These are phyloP conservation scores for Vicugna pacos DNA, from an alignment of 2,113 vertebrate species.

Conservation along the genomic window DNA sequence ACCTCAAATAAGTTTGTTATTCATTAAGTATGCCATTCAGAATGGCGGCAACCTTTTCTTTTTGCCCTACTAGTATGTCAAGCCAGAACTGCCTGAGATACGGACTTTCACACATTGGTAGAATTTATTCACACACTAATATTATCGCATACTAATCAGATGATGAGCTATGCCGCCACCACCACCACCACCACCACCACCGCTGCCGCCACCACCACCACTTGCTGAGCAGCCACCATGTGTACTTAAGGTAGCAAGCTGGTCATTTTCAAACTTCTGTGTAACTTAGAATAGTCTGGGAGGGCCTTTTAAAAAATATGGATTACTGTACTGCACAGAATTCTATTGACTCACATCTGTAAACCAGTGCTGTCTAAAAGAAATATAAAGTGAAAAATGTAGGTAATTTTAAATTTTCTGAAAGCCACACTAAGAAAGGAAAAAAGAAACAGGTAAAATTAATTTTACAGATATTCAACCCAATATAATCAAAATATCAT, in stretches of 20 bases:
- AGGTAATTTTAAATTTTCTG: background rate
- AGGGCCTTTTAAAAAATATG: background rate
- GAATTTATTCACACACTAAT: background rate
- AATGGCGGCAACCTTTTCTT: slow-evolving; percentile 26
- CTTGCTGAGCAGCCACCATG: background rate
- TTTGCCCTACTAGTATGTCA: background rate
- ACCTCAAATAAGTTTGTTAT: slow-evolving; percentile 60
- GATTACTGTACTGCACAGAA: background rate
- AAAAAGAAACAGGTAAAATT: background rate
- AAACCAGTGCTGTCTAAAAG: background rate
- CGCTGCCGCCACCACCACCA: background rate
- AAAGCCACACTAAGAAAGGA: background rate
- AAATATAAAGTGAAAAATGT: background rate
- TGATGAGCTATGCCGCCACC: background rate
- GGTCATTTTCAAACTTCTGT: background rate
- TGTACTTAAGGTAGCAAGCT: background rate
- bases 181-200: no score
- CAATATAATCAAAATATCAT: background rate
- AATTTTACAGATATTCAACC: background rate
- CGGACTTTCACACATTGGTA: background rate
- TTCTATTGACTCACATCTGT: background rate
- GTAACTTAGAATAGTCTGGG: background rate
- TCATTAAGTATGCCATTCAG: slow-evolving; percentile 33
- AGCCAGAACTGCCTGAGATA: background rate
- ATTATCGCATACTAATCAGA: background rate